Evolutionary conservation across 2,888 invertebrate genomes (phyloP).

Genomic region (Alloscopus bannaensis): DNA sequence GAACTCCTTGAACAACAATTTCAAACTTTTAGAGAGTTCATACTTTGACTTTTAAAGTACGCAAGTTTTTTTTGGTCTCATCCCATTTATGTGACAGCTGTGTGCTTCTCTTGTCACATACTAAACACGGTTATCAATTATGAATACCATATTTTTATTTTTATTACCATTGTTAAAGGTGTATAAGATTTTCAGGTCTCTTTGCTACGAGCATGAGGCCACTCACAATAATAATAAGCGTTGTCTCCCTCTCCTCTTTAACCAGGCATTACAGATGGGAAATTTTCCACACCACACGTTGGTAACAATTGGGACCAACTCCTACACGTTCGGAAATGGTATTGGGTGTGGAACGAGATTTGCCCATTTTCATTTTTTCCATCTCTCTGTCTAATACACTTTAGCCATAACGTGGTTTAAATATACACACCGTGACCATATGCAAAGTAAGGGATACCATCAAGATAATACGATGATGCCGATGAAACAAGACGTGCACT

Average conservation of each 20-base stretch:
- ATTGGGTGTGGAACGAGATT: conserved; percentile 48
- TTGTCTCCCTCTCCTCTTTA: not conserved
- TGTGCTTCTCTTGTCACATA: not conserved
- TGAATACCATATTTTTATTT: conserved; percentile 1
- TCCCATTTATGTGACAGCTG: not conserved
- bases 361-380: conserved; percentile 46
- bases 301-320: conserved; percentile 25
- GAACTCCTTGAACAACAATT: too few relatives aligned
- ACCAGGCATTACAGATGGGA: conserved; percentile 14
- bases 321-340: conserved; percentile 43
- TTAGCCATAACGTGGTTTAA: too few relatives aligned
- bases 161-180: conserved; percentile 15
- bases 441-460: too few relatives aligned
- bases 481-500: conserved; percentile 15
- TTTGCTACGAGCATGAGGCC: too few relatives aligned
- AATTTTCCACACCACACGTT: conserved; percentile 12
- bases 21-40: too few relatives aligned
- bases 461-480: too few relatives aligned
- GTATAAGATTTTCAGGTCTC: not conserved
- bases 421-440: too few relatives aligned
- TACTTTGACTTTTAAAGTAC: too few relatives aligned
- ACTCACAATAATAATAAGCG: too few relatives aligned
- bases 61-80: too few relatives aligned
- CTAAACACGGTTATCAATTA: conserved; percentile 5
- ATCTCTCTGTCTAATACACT: not conserved